phyloP scores from a whole-genome alignment of 2,113 vertebrate species.

The Oxyruncus cristatus region DNA sequence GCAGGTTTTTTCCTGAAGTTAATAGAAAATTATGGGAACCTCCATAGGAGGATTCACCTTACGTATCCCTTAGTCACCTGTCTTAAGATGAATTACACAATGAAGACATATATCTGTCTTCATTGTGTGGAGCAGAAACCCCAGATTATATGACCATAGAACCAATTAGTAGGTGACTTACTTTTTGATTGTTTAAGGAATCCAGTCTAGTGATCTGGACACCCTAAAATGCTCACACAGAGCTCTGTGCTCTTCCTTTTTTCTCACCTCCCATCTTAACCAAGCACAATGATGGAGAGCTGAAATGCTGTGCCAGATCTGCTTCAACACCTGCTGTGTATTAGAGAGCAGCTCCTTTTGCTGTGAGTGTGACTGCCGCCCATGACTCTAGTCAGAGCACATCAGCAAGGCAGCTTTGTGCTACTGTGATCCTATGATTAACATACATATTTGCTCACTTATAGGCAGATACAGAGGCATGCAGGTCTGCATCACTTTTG shows the following conservation, averaged over 20 bases:
- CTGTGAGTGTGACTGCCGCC: neutral
- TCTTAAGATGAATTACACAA: neutral
- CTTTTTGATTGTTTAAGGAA: neutral
- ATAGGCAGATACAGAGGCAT: neutral
- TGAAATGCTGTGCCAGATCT: neutral
- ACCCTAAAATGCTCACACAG: neutral
- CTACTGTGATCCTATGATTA: neutral
- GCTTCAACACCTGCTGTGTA: fast-evolving
- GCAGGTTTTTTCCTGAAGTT: neutral
- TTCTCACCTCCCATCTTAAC: neutral
- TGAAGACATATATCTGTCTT: neutral
- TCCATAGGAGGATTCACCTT: neutral
- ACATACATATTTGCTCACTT: neutral
- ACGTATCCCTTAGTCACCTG: neutral
- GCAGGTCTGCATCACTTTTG: neutral
- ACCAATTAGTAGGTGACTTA: neutral
- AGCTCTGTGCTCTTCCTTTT: neutral
- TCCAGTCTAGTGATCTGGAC: neutral
- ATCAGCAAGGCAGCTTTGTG: neutral
- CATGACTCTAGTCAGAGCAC: neutral
- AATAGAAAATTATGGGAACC: neutral
- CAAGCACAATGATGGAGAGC: neutral
- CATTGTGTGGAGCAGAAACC: neutral
- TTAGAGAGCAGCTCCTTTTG: neutral
- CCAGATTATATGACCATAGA: neutral